Evolutionary conservation across 2,113 vertebrate species (phyloP).

Genomic region (Mesocricetus auratus): DNA sequence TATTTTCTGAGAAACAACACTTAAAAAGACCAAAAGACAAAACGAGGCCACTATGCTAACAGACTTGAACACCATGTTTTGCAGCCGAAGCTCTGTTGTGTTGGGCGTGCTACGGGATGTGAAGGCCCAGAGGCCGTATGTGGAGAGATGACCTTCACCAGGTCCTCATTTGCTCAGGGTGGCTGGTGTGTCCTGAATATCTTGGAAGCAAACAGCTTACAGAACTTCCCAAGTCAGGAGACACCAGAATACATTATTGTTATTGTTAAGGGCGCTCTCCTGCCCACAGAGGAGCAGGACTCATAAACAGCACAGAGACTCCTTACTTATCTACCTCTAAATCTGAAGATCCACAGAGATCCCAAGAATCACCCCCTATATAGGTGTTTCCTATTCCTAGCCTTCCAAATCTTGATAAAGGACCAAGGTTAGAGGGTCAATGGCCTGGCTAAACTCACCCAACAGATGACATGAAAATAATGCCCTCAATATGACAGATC

Average conservation of each 20-base stretch:
- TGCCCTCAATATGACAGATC: neutral
- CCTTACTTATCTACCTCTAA: neutral
- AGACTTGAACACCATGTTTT: neutral
- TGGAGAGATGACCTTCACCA: neutral
- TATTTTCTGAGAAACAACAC: neutral
- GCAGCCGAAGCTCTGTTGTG: neutral
- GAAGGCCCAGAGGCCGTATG: neutral
- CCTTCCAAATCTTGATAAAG: neutral
- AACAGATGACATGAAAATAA: neutral
- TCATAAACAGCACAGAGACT: neutral
- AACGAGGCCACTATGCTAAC: neutral
- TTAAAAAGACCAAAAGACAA: neutral
- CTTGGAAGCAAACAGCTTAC: neutral
- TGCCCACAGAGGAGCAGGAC: neutral
- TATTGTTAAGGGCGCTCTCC: neutral
- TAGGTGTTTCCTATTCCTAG: neutral
- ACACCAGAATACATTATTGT: neutral
- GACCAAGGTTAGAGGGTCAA: neutral
- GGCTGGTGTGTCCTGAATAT: neutral
- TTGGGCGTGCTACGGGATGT: neutral
- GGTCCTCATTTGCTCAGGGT: neutral
- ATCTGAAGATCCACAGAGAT: neutral
- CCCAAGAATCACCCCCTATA: neutral
- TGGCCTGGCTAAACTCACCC: neutral
- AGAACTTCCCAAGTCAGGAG: neutral